Evolutionary conservation across 2,797 vertebrate species (phyloP).

Genomic region (Anabacerthia variegaticeps): DNA sequence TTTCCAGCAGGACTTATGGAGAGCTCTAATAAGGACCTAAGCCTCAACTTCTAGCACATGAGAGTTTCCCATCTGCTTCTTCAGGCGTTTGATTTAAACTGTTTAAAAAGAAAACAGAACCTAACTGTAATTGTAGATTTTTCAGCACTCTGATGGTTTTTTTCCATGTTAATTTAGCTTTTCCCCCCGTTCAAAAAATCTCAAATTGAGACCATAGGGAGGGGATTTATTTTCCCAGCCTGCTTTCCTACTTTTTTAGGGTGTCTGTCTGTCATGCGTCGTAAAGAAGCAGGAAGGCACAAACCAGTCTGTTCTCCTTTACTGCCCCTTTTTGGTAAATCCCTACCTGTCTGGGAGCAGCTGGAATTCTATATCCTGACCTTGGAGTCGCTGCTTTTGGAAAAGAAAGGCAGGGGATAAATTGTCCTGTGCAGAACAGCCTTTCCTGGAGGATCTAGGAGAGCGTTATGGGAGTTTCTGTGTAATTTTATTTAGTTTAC

Average conservation of each 20-base stretch:
- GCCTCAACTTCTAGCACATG: neutral
- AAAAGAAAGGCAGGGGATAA: neutral
- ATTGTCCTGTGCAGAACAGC: neutral
- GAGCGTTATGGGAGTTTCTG: neutral
- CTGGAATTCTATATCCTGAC: neutral
- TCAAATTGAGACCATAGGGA: neutral
- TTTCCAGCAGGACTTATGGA: neutral
- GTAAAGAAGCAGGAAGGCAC: neutral
- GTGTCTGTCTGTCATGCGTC: neutral
- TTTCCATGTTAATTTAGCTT: slow-evolving; percentile 37
- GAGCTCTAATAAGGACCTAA: neutral
- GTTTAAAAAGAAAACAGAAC: slow-evolving; percentile 53
- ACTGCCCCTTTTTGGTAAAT: neutral
- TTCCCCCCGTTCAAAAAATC: neutral
- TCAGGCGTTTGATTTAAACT: slow-evolving; percentile 19
- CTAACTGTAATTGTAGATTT: slow-evolving; percentile 2
- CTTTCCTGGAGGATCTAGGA: neutral
- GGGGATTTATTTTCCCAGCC: neutral
- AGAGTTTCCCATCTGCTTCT: slow-evolving; percentile 18
- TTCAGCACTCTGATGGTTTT: slow-evolving; percentile 25
- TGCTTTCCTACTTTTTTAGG: neutral
- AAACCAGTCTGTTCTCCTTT: neutral
- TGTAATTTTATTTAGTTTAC: neutral
- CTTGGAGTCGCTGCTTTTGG: rapidly evolving
- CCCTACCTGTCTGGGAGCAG: neutral